These are phyloP conservation scores for Microtus pennsylvanicus DNA, from an alignment of 2,113 vertebrate species.

Conservation along the genomic window DNA sequence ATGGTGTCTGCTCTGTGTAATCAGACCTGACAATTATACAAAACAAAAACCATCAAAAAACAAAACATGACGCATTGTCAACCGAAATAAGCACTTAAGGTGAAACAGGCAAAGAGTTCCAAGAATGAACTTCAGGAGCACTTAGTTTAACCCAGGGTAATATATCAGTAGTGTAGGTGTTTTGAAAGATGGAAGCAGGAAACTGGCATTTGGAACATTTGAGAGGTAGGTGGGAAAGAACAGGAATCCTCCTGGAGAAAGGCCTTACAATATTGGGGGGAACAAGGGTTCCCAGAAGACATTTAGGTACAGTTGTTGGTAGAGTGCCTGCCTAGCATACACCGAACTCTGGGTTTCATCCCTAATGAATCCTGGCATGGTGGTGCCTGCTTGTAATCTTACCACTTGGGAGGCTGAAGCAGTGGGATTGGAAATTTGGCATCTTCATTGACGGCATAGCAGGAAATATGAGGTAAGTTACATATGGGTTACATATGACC, in stretches of 20 bases:
- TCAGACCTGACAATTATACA: neutral
- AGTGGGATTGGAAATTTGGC: neutral
- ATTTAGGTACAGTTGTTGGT: neutral
- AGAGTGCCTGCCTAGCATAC: too few relatives aligned
- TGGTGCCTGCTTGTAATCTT: neutral
- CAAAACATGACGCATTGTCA: neutral
- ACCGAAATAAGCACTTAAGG: neutral
- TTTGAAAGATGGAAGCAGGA: neutral
- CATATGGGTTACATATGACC: neutral
- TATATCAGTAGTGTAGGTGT: neutral
- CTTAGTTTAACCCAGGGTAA: neutral
- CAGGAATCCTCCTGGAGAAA: neutral
- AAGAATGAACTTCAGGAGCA: neutral
- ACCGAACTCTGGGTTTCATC: neutral
- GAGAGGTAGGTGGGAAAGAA: neutral
- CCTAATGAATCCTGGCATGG: neutral
- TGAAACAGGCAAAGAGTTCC: neutral
- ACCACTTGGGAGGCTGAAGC: too few relatives aligned
- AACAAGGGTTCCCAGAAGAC: neutral
- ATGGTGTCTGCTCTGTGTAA: neutral
- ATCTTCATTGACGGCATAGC: neutral
- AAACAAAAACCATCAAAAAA: neutral
- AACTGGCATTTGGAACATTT: neutral
- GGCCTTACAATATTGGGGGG: neutral
- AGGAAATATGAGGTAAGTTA: neutral